Evolutionary conservation across 2,888 invertebrate species (phyloP).

Genomic region (Rotaria macrura): DNA sequence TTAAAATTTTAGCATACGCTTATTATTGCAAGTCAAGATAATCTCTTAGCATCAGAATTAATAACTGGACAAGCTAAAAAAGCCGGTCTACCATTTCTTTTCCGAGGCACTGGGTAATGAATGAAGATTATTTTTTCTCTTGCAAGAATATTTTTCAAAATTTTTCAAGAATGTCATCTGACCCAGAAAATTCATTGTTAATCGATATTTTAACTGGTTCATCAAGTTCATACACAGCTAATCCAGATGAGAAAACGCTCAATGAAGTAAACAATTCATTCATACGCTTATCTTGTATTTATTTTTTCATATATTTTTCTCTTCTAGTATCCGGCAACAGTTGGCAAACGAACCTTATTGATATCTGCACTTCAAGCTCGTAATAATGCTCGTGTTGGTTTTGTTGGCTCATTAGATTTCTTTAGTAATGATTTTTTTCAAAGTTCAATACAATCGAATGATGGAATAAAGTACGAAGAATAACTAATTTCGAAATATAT

Average conservation of each 20-base stretch:
- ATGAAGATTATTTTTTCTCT: not conserved
- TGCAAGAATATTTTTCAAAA: not conserved
- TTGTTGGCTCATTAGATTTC: slow-evolving; percentile 88
- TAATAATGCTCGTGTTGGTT: slow-evolving; percentile 91
- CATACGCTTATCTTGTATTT: not conserved
- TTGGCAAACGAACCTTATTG: slow-evolving; percentile 79
- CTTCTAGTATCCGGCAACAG: slow-evolving; percentile 76
- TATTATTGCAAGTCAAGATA: slow-evolving; percentile 70
- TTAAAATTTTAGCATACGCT: slow-evolving; percentile 58
- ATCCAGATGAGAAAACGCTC: slow-evolving; percentile 60
- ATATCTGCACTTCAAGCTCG: slow-evolving; percentile 91
- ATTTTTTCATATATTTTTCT: no score
- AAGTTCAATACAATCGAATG: slow-evolving; percentile 17
- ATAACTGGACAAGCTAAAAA: slow-evolving; percentile 64
- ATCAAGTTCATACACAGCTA: slow-evolving; percentile 85
- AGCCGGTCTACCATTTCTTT: slow-evolving; percentile 60
- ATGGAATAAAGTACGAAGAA: not conserved
- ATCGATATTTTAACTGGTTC: slow-evolving; percentile 77
- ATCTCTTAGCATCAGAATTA: slow-evolving; percentile 73
- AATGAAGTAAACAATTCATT: not conserved
- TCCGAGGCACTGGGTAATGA: slow-evolving; percentile 65
- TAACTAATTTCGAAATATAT: no score
- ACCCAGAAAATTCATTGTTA: slow-evolving; percentile 81
- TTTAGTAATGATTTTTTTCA: slow-evolving; percentile 83
- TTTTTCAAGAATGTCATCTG: slow-evolving; percentile 68